Percentiles rank a stretch among this genome's conserved stretches.
These are phyloP conservation scores for Lottia gigantea DNA, from an alignment of 2,888 invertebrate genomes.

Conservation along the genomic window DNA sequence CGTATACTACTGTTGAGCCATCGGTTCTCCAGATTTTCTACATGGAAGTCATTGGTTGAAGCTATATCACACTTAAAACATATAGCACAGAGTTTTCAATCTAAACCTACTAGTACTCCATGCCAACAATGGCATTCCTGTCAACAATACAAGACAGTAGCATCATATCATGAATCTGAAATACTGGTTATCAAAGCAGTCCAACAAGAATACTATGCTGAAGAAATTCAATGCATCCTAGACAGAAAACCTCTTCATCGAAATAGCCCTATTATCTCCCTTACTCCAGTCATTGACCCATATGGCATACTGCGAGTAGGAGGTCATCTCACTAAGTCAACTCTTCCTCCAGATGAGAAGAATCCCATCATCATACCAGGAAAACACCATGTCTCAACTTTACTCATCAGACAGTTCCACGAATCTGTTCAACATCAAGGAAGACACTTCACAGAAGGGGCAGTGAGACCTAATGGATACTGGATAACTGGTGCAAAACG, in stretches of 20 bases:
- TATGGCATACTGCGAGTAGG: slow-evolving; percentile 17
- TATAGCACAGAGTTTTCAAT: background rate
- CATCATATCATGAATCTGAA: background rate
- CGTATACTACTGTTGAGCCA: too few species aligned
- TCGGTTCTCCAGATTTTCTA: background rate
- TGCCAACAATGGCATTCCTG: background rate
- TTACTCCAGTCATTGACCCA: slow-evolving; percentile 16
- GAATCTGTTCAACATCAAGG: slow-evolving; percentile 26
- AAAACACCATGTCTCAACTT: slow-evolving; percentile 13
- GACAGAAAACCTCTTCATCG: background rate
- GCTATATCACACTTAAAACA: too few species aligned
- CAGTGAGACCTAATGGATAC: slow-evolving; percentile 28
- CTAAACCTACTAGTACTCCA: background rate
- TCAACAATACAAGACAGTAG: background rate
- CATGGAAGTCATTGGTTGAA: slow-evolving; percentile 11
- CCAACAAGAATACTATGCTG: slow-evolving; percentile 12
- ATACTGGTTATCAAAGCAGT: slow-evolving; percentile 10
- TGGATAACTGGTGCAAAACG: slow-evolving; percentile 32
- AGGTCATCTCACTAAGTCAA: background rate
- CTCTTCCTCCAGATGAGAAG: slow-evolving; percentile 18
- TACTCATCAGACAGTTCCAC: slow-evolving; percentile 26
- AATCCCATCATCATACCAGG: slow-evolving; percentile 23
- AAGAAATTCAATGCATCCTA: background rate
- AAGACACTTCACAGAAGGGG: slow-evolving; percentile 23
- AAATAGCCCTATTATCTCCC: background rate